phyloP scores from a whole-genome alignment of 2,797 vertebrate genomes.

The Cuniculus paca region DNA sequence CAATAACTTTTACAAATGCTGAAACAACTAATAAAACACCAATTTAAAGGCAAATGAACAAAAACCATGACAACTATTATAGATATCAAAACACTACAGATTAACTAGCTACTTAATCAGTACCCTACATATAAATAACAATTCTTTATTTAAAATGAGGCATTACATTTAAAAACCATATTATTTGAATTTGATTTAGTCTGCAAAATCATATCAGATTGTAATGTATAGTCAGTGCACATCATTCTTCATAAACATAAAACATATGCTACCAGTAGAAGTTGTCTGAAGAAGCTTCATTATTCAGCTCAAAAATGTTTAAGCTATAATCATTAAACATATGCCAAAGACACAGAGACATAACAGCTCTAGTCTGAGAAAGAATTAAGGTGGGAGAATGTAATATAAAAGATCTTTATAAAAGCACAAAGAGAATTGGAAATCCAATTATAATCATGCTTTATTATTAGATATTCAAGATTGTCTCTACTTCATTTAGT shows the following conservation, averaged over 20 bases:
- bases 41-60: not conserved
- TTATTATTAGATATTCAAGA: constrained; percentile 60
- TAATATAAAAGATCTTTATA: constrained; percentile 61
- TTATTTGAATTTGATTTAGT: constrained; percentile 67
- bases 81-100: not conserved
- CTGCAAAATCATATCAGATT: constrained; percentile 35
- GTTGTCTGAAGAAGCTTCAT: constrained; percentile 70
- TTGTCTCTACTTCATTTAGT: constrained; percentile 66
- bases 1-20: not conserved
- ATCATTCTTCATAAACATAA: constrained; percentile 52
- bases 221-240: not conserved
- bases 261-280: constrained; percentile 64
- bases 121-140: constrained; percentile 9
- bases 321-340: constrained; percentile 70
- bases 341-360: constrained; percentile 56
- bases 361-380: constrained; percentile 53
- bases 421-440: constrained; percentile 31
- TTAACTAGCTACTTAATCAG: constrained; percentile 28
- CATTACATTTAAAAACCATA: constrained; percentile 26
- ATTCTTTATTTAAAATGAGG: constrained; percentile 37
- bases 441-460: constrained; percentile 62
- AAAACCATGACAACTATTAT: not conserved
- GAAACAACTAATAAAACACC: not conserved
- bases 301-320: constrained; percentile 68
- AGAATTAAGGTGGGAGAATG: constrained; percentile 52